Base-by-base conservation (phyloP, 1,140 invertebrate species). In the Nebria ingens region DNA sequence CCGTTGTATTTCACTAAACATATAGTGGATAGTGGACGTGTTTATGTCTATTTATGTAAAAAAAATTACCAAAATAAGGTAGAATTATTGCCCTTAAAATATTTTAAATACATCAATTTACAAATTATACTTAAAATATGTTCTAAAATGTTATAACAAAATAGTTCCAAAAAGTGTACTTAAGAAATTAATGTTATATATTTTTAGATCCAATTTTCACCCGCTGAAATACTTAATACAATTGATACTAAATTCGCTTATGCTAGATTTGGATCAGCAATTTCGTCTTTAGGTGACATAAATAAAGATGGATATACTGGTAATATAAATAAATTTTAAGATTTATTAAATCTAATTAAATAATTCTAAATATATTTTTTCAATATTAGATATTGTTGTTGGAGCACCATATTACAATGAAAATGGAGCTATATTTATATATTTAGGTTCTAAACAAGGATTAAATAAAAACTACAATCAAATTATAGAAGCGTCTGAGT, bases 11-110 rank as follows among this genome's bases (percentile, higher is more conserved):
- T 3, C 3, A 20, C 23, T 6, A 21, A 17, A 4, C 13, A 51
- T 11, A n/a, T 13, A 21, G 54, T 19, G 15, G 57, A 58, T 15
- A 51, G 54, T 38, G 57, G 57, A 2, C 54, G 45, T 17, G 53
- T 58, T 4, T 58, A 51, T 20, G 53, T 58, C n/a, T 34, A 9
- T 34, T 9, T 34, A 6, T 9, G n/a, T 34, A 34, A 34, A 34
- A 34, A 34, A 6, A 9, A 9, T n/a, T 6, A 6, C 25, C 6
- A 34, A 9, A 34, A 34, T 34, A 34, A 34, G n/a, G 25, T 34
- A 34, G n/a, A 9, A 34, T 34, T 34, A 34, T 34, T 34, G 6
- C 25, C n/a, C 25, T 34, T n/a, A n/a, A n/a, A 34, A 34, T 34
- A 34, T 34, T 34, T n/a, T n/a, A n/a, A n/a, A n/a, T n/a, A n/a